These are phyloP conservation scores for Tanypteryx hageni DNA, from an alignment of 2,888 invertebrate species.

Conservation along the genomic window DNA sequence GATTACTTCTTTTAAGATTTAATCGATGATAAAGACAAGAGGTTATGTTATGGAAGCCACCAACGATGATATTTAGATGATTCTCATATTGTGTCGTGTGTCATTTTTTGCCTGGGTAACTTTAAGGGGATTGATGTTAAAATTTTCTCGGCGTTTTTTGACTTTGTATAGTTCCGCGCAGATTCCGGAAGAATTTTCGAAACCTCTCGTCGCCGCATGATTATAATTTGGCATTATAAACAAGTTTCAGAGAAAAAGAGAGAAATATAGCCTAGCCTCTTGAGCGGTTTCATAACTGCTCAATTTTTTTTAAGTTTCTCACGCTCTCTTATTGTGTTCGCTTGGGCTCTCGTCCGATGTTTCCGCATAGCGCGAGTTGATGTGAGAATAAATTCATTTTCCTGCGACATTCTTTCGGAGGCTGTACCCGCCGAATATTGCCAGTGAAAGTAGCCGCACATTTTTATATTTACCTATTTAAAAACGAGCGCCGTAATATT, in stretches of 20 bases:
- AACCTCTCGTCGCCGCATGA: neutral
- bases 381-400: neutral
- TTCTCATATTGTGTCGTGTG: no score
- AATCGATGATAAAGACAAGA: no score
- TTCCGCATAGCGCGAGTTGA: neutral
- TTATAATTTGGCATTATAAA: neutral
- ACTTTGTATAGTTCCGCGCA: no score
- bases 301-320: neutral
- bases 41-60: no score
- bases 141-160: no score
- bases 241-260: neutral
- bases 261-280: neutral
- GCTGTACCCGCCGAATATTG: neutral
- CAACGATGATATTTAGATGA: no score
- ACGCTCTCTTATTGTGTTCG: neutral
- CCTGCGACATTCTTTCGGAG: neutral
- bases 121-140: no score
- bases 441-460: neutral
- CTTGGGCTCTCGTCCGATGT: neutral
- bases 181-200: neutral
- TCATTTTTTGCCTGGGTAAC: no score
- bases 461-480: neutral
- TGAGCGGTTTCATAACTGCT: neutral
- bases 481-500: neutral
- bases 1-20: no score